These are phyloP conservation scores for Corythaeola cristata DNA, from an alignment of 2,113 vertebrate species.

Conservation along the genomic window DNA sequence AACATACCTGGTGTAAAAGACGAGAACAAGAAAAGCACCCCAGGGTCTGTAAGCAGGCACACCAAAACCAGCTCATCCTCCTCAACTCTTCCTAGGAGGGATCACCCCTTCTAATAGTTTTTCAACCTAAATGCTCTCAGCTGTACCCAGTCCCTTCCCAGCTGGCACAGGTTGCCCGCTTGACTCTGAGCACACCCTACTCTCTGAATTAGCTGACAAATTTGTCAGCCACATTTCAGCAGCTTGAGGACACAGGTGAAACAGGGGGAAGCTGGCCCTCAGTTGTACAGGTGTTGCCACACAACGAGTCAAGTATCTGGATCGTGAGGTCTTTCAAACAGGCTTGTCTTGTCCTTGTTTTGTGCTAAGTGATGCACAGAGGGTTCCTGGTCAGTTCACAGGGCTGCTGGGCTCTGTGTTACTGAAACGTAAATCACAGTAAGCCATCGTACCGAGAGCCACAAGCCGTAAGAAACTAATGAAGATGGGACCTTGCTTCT, in stretches of 20 bases:
- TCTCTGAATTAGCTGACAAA: not conserved
- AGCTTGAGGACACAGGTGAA: not conserved
- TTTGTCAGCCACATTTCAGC: not conserved
- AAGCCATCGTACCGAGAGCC: not conserved
- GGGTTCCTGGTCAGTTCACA: not conserved
- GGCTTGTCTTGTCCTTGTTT: not conserved
- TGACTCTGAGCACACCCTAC: not conserved
- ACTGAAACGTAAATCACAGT: not conserved
- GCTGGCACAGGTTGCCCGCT: not conserved
- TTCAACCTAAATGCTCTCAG: not conserved
- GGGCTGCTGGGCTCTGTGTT: not conserved
- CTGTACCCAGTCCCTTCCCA: not conserved
- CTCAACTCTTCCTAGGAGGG: rapidly evolving
- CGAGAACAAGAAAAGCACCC: rapidly evolving
- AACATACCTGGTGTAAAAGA: not conserved
- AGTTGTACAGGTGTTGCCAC: not conserved
- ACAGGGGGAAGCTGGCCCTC: not conserved
- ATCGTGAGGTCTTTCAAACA: not conserved
- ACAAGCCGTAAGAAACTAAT: not conserved
- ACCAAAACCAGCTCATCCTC: rapidly evolving
- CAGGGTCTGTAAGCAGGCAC: rapidly evolving
- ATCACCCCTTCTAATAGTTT: not conserved
- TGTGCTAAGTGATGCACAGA: not conserved
- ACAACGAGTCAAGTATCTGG: not conserved
- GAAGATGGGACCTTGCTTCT: not conserved